These are phyloP conservation scores for Mamestra configurata DNA, from an alignment of 1,140 invertebrate species.

Conservation along the genomic window DNA sequence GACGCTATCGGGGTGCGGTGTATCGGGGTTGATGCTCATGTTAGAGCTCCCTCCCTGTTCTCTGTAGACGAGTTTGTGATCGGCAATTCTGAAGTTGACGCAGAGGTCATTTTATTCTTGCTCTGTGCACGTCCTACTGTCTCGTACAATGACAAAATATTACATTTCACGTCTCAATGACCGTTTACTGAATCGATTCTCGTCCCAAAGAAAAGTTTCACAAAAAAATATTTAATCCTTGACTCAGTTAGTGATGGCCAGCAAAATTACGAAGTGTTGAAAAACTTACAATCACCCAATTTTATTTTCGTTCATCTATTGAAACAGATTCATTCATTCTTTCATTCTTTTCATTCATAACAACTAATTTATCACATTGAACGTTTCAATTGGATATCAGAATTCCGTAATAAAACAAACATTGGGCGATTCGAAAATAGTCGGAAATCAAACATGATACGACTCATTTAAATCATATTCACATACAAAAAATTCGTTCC, in stretches of 20 bases:
- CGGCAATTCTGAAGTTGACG: not conserved
- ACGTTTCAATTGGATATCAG: slow-evolving; percentile 44
- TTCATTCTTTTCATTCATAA: slow-evolving; percentile 45
- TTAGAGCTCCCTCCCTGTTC: slow-evolving; percentile 5
- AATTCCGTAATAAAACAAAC: slow-evolving; percentile 48
- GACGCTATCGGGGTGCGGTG: slow-evolving; percentile 54
- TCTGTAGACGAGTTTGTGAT: not conserved
- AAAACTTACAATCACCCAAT: slow-evolving; percentile 27
- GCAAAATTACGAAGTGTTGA: slow-evolving; percentile 13
- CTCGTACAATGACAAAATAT: not conserved
- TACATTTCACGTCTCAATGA: slow-evolving; percentile 8
- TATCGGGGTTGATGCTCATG: slow-evolving; percentile 23
- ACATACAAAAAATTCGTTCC: slow-evolving; percentile 56
- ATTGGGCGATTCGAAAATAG: slow-evolving; percentile 38
- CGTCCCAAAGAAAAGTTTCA: not conserved
- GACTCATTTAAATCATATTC: slow-evolving; percentile 53
- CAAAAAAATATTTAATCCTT: slow-evolving; percentile 12
- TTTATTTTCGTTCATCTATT: slow-evolving; percentile 26
- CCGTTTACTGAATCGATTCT: not conserved
- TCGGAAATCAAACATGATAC: slow-evolving; percentile 42
- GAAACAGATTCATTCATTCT: slow-evolving; percentile 49
- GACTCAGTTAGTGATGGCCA: slow-evolving; percentile 5
- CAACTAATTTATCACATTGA: slow-evolving; percentile 47
- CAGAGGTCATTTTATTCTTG: slow-evolving; percentile 7
- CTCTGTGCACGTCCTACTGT: not conserved